Evolutionary conservation across 2,888 invertebrate species (phyloP), one percentile per base, ranked within the genome.

Genomic region (Stictocephala bisonia): DNA sequence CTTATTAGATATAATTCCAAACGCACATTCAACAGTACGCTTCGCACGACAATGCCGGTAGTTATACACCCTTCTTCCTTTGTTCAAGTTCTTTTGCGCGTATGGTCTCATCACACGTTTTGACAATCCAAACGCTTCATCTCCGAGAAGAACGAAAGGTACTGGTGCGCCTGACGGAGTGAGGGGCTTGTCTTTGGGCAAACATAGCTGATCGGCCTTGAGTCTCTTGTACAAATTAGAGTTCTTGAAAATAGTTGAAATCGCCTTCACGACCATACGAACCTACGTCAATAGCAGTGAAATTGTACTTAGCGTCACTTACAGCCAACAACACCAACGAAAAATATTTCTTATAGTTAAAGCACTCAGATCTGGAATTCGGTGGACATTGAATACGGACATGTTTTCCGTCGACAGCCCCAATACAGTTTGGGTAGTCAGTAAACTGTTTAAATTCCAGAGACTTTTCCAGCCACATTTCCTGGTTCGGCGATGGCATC

Each of bases 1-100:
- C 22, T 51, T 51, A n/a, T 50, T 50, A 13, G 50, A 11, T 50
- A 50, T 13, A 50, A 50, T 50, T 50, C 50, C 50, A 50, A 50
- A 51, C 6, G 51, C 18, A n/a, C 51, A 51, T n/a, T 51, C 51
- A 7, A 22, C 24, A n/a, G 7, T 6, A 4, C 51, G 20, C 24
- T 24, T 4, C 7, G 22, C 51, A 22, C 51, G 4, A n/a, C 51
- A 51, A 22, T 51, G 51, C n/a, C 51, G 4, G 24, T 51, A 51
- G 51, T 51, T 51, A 24, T 22, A 51, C 6, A 51, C n/a, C 51
- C 51, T 51, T 22, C 24, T 51, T 51, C 4, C 6, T 22, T 7
- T 4, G 6, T 7, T 22, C 7, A 7, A 6, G 24, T 4, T 3
- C n/a, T 4, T 51, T 4, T 15, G 4, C 6, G 44, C 6, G 24